Evolutionary conservation across 2,888 invertebrate genomes (phyloP).

Genomic region (Dicycla oo): DNA sequence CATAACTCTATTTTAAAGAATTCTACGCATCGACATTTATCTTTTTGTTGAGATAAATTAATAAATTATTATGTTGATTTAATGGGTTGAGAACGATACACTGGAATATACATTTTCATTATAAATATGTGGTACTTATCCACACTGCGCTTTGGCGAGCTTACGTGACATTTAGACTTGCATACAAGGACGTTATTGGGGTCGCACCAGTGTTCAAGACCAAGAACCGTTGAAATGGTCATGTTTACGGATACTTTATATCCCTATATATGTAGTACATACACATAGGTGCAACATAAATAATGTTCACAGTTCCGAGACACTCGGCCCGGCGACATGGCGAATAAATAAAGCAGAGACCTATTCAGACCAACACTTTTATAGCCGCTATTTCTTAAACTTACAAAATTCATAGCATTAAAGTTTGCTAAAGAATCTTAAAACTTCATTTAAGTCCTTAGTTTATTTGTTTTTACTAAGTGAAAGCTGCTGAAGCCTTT

Average conservation of each 20-base stretch:
- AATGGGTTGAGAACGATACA: neutral
- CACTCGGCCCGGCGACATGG: constrained; percentile 1
- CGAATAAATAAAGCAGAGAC: constrained; percentile 7
- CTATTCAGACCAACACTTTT: constrained; percentile 6
- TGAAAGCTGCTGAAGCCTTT: constrained; percentile 14
- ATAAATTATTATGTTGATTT: neutral
- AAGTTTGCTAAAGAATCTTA: neutral
- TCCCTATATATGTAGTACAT: neutral
- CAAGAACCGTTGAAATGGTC: constrained; percentile 56
- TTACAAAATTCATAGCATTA: neutral
- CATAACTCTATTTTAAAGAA: neutral
- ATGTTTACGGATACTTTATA: constrained; percentile 48
- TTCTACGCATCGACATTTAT: neutral
- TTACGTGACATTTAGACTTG: neutral
- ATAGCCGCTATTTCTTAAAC: neutral
- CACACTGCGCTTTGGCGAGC: neutral
- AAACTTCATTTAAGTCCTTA: constrained; percentile 9
- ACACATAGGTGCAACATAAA: constrained; percentile 6
- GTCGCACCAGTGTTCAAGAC: constrained; percentile 42
- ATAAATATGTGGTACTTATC: neutral
- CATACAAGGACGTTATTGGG: neutral
- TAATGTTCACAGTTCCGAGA: constrained; percentile 20
- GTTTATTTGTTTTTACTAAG: constrained; percentile 3
- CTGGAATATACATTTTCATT: neutral
- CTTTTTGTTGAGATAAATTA: neutral